Base-by-base conservation (phyloP, 1,140 invertebrate genomes). In the Gyrodactylus salaris region DNA sequence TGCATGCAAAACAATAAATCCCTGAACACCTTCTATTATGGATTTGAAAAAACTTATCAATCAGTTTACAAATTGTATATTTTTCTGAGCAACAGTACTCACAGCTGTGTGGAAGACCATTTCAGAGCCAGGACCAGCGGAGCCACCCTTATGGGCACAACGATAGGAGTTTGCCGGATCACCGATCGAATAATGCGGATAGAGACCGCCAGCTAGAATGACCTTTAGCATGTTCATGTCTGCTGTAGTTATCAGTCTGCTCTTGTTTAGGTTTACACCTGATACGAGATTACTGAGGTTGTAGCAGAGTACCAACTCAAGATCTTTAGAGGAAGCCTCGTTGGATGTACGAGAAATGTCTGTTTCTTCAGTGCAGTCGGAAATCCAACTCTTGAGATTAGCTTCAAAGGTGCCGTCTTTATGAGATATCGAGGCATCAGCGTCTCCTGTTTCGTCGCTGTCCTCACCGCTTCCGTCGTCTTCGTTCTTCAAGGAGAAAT, bases 131-230 rank as follows among this genome's bases (percentile, higher is more conserved):
- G 86, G 85, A 16, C 34, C 34, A 54, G 34, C 34, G 34, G 34
- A 7, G n/a, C 34, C 34, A 54, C 34, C 34, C 34, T 54, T 54
- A n/a, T 54, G 34, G n/a, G 34, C 34, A 54, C 34, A 54, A 84
- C 91, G 93, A 77, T 86, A 90, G 77, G 88, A 87, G 81, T 97
- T 97, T 77, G 87, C 88, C 77, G 92, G 88, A 82, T 97, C 92
- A 20, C 88, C 85, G 68, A 91, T 84, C 1, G 90, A 89, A 72
- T 94, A 82, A 81, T 94, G 90, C 7, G 91, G 91, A 81, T 95
- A 95, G 22, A 96, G 82, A 2, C 91, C 91, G 82, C 88, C 87
- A 76, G 87, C 87, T 0, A 95, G 80, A 74, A 95, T 89, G 27
- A 94, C 78, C 83, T 96, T 91, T 19, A 91, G 79, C 80, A 92